Base-by-base conservation (phyloP, 2,797 vertebrate species). In the Thunnus albacares region DNA sequence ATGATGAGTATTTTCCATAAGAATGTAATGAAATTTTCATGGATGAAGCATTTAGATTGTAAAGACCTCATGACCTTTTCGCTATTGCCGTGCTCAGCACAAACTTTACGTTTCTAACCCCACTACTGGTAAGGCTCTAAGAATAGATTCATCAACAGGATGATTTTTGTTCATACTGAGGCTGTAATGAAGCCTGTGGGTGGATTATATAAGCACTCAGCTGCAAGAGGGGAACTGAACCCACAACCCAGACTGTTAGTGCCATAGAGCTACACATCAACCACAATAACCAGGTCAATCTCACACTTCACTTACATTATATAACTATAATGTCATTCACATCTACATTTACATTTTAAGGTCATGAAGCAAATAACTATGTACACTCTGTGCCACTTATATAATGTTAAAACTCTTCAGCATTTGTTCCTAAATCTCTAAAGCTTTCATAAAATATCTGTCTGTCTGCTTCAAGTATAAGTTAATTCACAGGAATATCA, bases 261-360 rank as follows among this genome's bases (percentile, higher is more conserved):
- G 30, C n/a, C 63, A 30, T 8, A 67, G 75, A 86, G 52, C 72
- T 18, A 55, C 45, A 77, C 63, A 57, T 47, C 63, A 59, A 79
- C 28, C 60, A 75, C 67, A 55, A 78, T 24, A 62, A 65, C 63
- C 45, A 33, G 56, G 65, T 65, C 58, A 30, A 35, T 22, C 63
- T 38, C 61, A 77, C 30, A 45, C 69, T 61, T 62, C 30, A 58
- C 60, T 64, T 56, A 56, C 45, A 71, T 30, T 71, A 87, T 75
- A 61, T 81, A 89, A 76, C 69, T 51, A 47, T 51, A n/a, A 45
- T 68, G 64, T 82, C 70, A 80, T 83, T 85, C 76, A 70, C 80
- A 74, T 83, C 35, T 77, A 83, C 70, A 66, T 87, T 76, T 87
- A 90, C 82, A 89, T 82, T 78, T 80, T 71, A 91, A 77, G 77